phyloP scores from a whole-genome alignment of 92 coral and sea anemone genomes.

The Actinostola sp. region DNA sequence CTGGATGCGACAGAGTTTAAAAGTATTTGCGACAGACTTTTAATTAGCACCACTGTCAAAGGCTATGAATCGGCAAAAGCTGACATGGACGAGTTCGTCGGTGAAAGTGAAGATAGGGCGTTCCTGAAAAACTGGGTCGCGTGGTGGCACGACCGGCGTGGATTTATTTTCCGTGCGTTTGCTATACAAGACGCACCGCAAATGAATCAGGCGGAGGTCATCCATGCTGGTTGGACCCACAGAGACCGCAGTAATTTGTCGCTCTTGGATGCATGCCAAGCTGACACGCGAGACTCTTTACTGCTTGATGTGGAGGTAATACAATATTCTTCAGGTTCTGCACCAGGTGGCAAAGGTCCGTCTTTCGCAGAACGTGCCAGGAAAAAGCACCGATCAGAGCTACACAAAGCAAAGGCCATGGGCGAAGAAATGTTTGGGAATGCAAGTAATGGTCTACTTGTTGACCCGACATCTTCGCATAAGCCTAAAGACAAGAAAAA shows the following conservation, averaged over 20 bases:
- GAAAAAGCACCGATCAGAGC: neutral
- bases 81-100: conserved; percentile 21
- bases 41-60: conserved; percentile 3
- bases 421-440: conserved; percentile 6
- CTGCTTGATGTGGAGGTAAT: conserved; percentile 37
- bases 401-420: conserved; percentile 11
- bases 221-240: conserved; percentile 45
- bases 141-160: conserved; percentile 49
- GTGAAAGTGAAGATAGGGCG: neutral
- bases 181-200: conserved; percentile 33
- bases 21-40: conserved; percentile 13
- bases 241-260: conserved; percentile 35
- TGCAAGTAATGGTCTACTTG: neutral
- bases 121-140: conserved; percentile 16
- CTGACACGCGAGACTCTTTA: conserved; percentile 34
- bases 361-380: conserved; percentile 13
- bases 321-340: conserved; percentile 19
- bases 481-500: conserved; percentile 2
- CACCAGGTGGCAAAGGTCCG: conserved; percentile 20
- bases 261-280: conserved; percentile 40
- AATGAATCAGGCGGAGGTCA: conserved; percentile 37
- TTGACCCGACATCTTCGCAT: conserved; percentile 10
- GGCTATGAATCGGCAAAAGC: conserved; percentile 19
- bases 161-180: conserved; percentile 44
- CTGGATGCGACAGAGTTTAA: conserved; percentile 17